Evolutionary conservation across 2,888 invertebrate species (phyloP), one percentile per base, ranked within the genome.

Genomic region (Synergus itoensis): DNA sequence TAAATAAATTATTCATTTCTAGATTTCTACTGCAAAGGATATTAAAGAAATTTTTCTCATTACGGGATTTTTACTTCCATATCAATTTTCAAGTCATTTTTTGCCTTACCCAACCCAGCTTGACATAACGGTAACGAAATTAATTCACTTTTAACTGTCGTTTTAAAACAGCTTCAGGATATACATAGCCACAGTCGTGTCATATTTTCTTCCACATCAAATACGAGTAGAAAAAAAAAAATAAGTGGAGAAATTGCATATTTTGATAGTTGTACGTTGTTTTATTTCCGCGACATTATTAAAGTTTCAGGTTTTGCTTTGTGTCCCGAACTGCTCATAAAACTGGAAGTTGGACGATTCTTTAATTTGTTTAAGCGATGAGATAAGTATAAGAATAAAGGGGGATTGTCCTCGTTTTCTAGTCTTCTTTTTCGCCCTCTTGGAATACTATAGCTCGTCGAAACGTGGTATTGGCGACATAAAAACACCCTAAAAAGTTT

Each of bases 321-420:
- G 85, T 86, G 81, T 79, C 81, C 81, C 69, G 78, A 75, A 67
- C 80, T 41, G 79, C 85, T 87, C 89, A 86, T 89, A 89, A 90
- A 88, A 82, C 87, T 86, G 80, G 84, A 82, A 86, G 85, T 84
- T 85, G 85, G 87, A 88, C 88, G 89, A 89, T 90, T 90, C 91
- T 90, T 90, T 91, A 91, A 91, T 91, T 91, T 91, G 90, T 90
- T 91, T 90, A 90, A 91, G 90, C 89, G 90, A 88, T 84, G 85
- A 85, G 87, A 36, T 81, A 82, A 85, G 85, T 80, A 28, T 3
- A 82, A 83, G 82, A 75, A 82, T 77, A 80, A 83, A 83, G 67
- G 77, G 83, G 76, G 79, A 80, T 82, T 84, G 85, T 83, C 81
- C 79, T 80, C 79, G 77, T 79, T 79, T 83, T 79, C 77, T 81